Evolutionary conservation across 2,888 invertebrate genomes (phyloP), one percentile per base, ranked within the genome.

Genomic region (Drosophila nr. perissopoda): DNA sequence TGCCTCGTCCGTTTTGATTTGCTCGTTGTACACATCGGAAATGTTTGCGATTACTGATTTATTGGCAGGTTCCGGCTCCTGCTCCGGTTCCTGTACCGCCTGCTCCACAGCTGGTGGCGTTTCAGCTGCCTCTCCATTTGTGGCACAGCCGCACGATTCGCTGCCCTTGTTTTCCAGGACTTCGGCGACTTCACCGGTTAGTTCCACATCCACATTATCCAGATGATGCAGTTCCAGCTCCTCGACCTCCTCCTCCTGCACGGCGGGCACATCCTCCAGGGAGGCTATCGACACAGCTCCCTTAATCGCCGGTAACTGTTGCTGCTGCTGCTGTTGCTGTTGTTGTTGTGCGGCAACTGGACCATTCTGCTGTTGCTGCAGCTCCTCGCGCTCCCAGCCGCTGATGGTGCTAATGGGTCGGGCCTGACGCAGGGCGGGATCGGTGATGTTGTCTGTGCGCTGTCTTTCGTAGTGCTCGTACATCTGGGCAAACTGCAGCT

Each of bases 401-500:
- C 98, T 98, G 89, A 99, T 99, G 54, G 99, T 99, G 92, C 98
- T 98, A 81, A 99, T 98, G 25, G 99, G 99, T 52, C 97, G 95
- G 87, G 98, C 97, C 91, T 97, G 97, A 25, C 98, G 94, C 80
- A 98, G 95, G n/a, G 97, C 96, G 0, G 98, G 98, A 94, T 99
- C 99, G 0, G 98, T 98, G 87, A 99, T 97, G 93, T 98, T 98
- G 93, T 99, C 98, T 0, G 98, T 97, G 65, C 98, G 95, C 82
- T 98, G 97, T 64, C 98, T 95, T 91, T 99, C 98, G 92, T 99
- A 99, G 91, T 98, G 98, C 91, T 98, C 98, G 92, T 98, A 98
- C 98, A 99, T 98, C 94, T 98, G 98, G 38, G 98, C 98, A 94
- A 99, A 99, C 93, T 99, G 99, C 8, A 98, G 95, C 91, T 98